Conservation (phyloP, 2,888 invertebrate genomes). For the Dorcus parallelipipedus region DNA sequence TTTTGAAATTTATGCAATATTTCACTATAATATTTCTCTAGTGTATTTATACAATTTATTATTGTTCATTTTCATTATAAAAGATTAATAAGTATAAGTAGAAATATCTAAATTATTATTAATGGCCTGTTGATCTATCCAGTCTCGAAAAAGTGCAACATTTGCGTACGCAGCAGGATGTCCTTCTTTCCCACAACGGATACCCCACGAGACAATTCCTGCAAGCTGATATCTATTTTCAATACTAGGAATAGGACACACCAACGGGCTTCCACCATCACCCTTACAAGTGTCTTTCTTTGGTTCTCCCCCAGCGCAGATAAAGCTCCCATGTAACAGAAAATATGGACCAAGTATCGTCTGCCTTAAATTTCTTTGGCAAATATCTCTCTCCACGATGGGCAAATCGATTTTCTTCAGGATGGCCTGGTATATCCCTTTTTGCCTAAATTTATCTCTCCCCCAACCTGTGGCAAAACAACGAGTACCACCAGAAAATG, state of each 20-base stretch:
- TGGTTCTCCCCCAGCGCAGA: conserved; percentile 75
- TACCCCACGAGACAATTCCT: conserved; percentile 81
- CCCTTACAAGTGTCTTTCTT: conserved; percentile 74
- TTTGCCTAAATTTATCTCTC: conserved; percentile 65
- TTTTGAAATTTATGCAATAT: no score
- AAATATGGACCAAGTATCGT: conserved; percentile 67
- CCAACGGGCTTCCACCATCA: conserved; percentile 76
- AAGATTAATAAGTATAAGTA: no score
- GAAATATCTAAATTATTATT: conserved; percentile 25
- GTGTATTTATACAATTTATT: no score
- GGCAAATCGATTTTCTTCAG: conserved; percentile 68
- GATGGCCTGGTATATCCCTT: conserved; percentile 60
- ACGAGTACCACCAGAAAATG: conserved; percentile 51
- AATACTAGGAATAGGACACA: conserved; percentile 61
- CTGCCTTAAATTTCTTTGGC: conserved; percentile 57
- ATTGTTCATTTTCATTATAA: no score
- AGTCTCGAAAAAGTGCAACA: conserved; percentile 59
- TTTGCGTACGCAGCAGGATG: conserved; percentile 75
- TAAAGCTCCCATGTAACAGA: conserved; percentile 64
- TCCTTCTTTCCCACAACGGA: conserved; percentile 67
- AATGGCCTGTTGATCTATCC: conserved; percentile 55
- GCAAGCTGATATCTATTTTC: conserved; percentile 52
- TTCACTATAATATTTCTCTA: no score
- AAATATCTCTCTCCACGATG: conserved; percentile 58
- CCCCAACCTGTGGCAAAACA: conserved; percentile 82